Base-by-base conservation (phyloP, 2,113 vertebrate species). In the Scalopus aquaticus region DNA sequence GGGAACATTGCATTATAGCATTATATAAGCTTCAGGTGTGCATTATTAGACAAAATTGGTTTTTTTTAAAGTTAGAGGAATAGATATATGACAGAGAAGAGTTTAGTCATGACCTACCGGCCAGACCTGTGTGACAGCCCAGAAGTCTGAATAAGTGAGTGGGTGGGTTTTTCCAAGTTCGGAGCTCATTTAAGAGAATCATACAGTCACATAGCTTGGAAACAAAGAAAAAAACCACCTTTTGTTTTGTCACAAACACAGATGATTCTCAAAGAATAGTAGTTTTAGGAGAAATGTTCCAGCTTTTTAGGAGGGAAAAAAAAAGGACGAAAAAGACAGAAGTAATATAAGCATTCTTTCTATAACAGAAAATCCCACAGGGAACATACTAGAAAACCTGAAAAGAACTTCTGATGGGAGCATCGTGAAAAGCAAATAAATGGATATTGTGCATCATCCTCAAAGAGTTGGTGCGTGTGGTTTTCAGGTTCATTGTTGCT, bases 281-380 rank as follows among this genome's bases (percentile, higher is more conserved):
- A 92, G 94, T 72, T 95, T 98, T 97, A 92, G 97, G 97, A 97
- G 93, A 96, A 96, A 94, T 85, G 56, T 81, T 97, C 69, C 82
- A 96, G 86, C 80, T 96, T 91, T 96, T 95, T 78, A 88, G 37
- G 10, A 15, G 6, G 3, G 20, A 19, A 11, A 51, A 0, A 93
- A 96, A 96, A 82, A 93, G 87, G 90, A 95, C 95, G 88, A 96
- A 96, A 90, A 98, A 95, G 91, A 95, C 74, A 91, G 32, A 51
- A 94, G 19, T 70, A 95, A 39, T 22, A 26, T 77, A 87, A 95
- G 77, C 94, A 95, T 96, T 92, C 88, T 97, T 97, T 97, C 93
- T 96, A 67, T 93, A 90, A 96, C 65, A 97, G 87, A 92, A 98
- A 97, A 94, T 95, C 78, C 80, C 10, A 74, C 51, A 67, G 80